Evolutionary conservation across 2,888 invertebrate species (phyloP).

Genomic region (Tigriopus californicus): DNA sequence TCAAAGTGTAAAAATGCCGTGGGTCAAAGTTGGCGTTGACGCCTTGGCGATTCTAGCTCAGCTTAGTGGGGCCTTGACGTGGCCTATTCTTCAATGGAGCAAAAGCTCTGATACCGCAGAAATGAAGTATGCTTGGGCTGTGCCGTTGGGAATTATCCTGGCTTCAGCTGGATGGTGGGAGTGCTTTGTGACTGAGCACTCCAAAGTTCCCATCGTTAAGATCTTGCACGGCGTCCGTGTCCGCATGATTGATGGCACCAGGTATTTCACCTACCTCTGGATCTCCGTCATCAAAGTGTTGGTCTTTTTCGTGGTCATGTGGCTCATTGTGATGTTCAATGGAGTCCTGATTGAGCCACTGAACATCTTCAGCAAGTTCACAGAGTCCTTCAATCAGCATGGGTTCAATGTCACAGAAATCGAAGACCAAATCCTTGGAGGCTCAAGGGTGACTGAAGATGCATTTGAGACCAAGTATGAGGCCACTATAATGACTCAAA

Average conservation of each 20-base stretch:
- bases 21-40: constrained; percentile 34
- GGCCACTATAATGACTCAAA: background rate
- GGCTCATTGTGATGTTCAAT: constrained; percentile 26
- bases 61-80: background rate
- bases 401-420: constrained; percentile 2
- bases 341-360: background rate
- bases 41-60: constrained; percentile 36
- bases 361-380: constrained; percentile 7
- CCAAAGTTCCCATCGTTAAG: constrained; percentile 24
- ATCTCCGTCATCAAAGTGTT: constrained; percentile 56
- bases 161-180: constrained; percentile 67
- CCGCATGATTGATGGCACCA: constrained; percentile 39
- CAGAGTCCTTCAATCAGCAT: background rate
- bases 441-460: background rate
- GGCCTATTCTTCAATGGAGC: constrained; percentile 2
- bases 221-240: constrained; percentile 33
- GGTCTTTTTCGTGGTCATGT: constrained; percentile 44
- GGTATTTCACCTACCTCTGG: constrained; percentile 51
- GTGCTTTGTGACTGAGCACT: constrained; percentile 40
- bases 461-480: background rate
- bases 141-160: constrained; percentile 43
- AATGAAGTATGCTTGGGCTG: constrained; percentile 35
- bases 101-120: background rate
- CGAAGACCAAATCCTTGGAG: background rate
- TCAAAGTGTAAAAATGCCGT: constrained; percentile 23